phyloP scores from a whole-genome alignment of 2,888 invertebrate genomes.

The Lasioglossum morio region DNA sequence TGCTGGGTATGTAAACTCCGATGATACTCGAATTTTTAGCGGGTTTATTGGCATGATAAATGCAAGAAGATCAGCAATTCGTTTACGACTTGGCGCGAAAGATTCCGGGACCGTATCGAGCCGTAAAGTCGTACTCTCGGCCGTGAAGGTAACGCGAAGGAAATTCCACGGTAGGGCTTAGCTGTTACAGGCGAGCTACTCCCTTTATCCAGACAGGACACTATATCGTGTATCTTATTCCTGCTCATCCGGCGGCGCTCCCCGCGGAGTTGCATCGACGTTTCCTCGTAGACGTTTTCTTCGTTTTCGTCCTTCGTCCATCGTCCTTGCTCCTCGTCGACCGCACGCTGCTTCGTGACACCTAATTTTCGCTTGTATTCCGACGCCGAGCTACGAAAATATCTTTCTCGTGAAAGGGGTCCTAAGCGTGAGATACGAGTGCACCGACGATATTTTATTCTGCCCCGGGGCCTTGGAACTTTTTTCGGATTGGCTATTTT shows the following conservation, averaged over 20 bases:
- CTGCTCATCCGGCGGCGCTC: constrained; percentile 28
- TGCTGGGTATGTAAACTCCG: neutral
- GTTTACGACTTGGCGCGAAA: neutral
- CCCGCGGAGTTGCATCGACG: constrained; percentile 57
- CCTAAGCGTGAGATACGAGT: neutral
- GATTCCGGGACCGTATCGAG: neutral
- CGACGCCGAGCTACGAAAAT: constrained; percentile 15
- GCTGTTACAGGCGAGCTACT: constrained; percentile 35
- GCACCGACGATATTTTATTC: neutral
- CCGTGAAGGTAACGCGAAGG: constrained; percentile 17
- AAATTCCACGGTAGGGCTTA: constrained; percentile 25
- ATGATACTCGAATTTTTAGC: neutral
- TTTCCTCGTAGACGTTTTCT: constrained; percentile 26
- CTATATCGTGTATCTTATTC: constrained; percentile 51
- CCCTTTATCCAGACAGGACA: constrained; percentile 31
- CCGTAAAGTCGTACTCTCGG: constrained; percentile 15
- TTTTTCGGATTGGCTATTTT: neutral
- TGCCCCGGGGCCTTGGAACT: neutral
- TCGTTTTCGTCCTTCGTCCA: constrained; percentile 30
- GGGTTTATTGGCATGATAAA: neutral
- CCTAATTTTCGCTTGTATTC: constrained; percentile 60
- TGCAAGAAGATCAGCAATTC: neutral
- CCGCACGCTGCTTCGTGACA: constrained; percentile 62
- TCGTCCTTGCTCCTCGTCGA: constrained; percentile 48
- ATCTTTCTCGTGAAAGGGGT: constrained; percentile 14